These are phyloP conservation scores for Ectobius pallidus DNA, from an alignment of 2,888 invertebrate species.

Conservation along the genomic window DNA sequence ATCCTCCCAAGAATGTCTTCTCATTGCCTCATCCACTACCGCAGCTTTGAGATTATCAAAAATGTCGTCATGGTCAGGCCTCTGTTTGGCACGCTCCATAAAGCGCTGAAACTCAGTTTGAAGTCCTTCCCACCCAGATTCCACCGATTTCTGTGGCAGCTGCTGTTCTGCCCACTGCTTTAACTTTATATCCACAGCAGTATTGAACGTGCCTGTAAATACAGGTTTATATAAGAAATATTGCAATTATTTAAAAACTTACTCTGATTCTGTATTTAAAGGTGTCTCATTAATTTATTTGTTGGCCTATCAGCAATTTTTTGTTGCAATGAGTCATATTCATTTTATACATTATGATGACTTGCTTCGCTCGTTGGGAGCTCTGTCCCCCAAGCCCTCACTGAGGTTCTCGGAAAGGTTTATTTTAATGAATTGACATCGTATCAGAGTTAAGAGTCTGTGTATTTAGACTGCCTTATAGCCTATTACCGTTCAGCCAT, in stretches of 20 bases:
- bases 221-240: no score
- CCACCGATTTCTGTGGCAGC: conserved; percentile 83
- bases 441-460: no score
- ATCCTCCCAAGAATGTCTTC: conserved; percentile 92
- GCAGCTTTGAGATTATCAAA: conserved; percentile 88
- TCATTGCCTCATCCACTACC: conserved; percentile 86
- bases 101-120: conserved; percentile 74
- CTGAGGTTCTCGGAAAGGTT: no score
- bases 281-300: background rate
- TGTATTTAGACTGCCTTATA: no score
- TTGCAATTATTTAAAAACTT: background rate
- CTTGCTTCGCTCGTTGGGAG: no score
- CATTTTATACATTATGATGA: no score
- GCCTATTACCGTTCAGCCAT: no score
- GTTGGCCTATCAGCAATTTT: background rate
- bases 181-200: conserved; percentile 90
- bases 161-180: conserved; percentile 95
- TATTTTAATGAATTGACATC: no score
- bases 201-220: conserved; percentile 78
- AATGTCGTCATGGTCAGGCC: conserved; percentile 82
- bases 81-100: conserved; percentile 67
- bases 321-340: no score
- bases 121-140: conserved; percentile 85
- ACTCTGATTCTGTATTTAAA: background rate
- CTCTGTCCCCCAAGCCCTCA: no score